phyloP scores from a whole-genome alignment of 2,888 invertebrate species.

The Catocala fraxini region DNA sequence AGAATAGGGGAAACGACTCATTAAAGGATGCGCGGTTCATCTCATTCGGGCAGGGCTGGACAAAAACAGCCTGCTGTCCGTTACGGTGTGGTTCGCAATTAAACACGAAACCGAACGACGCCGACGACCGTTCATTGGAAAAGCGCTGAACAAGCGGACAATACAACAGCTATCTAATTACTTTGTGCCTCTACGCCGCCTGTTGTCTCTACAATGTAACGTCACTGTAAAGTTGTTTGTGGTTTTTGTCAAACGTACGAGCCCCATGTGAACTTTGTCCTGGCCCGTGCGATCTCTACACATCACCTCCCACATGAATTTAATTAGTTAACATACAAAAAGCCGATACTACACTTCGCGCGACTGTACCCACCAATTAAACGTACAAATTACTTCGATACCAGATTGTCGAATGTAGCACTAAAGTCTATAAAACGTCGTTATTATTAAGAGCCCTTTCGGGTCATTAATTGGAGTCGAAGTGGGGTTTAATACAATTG shows the following conservation, averaged over 20 bases:
- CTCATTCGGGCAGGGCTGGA: constrained; percentile 71
- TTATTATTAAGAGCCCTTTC: constrained; percentile 71
- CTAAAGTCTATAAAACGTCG: constrained; percentile 41
- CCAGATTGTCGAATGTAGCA: constrained; percentile 34
- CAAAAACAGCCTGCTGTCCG: constrained; percentile 81
- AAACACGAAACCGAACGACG: constrained; percentile 73
- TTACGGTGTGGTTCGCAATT: constrained; percentile 81
- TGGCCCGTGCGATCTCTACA: constrained; percentile 54
- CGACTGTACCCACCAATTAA: constrained; percentile 5
- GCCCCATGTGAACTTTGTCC: constrained; percentile 58
- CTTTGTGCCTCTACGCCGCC: constrained; percentile 71
- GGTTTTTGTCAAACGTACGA: constrained; percentile 74
- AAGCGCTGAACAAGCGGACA: constrained; percentile 82
- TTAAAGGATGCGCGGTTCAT: constrained; percentile 78
- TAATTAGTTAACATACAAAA: constrained; percentile 54
- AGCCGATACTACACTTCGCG: constrained; percentile 19
- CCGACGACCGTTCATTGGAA: constrained; percentile 73
- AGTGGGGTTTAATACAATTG: constrained; percentile 83
- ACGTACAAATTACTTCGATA: constrained; percentile 28
- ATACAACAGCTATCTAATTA: constrained; percentile 82
- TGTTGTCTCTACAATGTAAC: constrained; percentile 71
- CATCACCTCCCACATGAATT: constrained; percentile 52
- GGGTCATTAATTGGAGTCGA: constrained; percentile 78
- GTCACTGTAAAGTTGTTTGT: constrained; percentile 73
- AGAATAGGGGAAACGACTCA: constrained; percentile 62